These are phyloP conservation scores for Rotaria sp. DNA, from an alignment of 2,888 invertebrate genomes.

Conservation along the genomic window DNA sequence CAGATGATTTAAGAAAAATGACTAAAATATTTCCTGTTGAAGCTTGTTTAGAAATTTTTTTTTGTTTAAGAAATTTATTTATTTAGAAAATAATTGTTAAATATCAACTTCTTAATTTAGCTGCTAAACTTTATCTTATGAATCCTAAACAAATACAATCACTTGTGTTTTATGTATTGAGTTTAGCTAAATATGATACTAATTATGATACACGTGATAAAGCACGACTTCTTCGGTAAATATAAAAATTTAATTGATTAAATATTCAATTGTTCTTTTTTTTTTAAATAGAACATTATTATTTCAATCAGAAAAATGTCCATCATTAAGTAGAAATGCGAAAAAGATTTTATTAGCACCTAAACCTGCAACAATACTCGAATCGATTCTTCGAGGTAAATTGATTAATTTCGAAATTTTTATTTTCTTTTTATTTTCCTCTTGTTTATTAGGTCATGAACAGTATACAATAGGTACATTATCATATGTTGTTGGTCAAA, in stretches of 20 bases:
- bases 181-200: conserved; percentile 85
- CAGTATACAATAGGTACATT: conserved; percentile 85
- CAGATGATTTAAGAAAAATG: conserved; percentile 78
- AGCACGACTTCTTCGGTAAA: conserved; percentile 75
- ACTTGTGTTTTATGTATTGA: conserved; percentile 84
- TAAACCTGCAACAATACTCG: conserved; percentile 84
- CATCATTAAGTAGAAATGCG: conserved; percentile 63
- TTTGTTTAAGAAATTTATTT: conserved; percentile 43
- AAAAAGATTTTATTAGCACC: conserved; percentile 77
- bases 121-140: conserved; percentile 81
- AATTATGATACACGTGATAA: conserved; percentile 95
- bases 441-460: conserved; percentile 66
- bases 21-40: conserved; percentile 78
- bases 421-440: not conserved
- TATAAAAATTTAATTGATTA: too few species aligned
- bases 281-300: too few species aligned
- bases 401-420: not conserved
- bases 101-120: conserved; percentile 84
- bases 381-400: conserved; percentile 62
- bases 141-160: conserved; percentile 76
- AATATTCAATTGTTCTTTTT: too few species aligned
- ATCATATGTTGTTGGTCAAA: conserved; percentile 81
- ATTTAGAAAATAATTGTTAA: conserved; percentile 85
- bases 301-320: conserved; percentile 37
- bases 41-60: conserved; percentile 56